A percentile compares a stretch with the other conserved stretches of the same genome.
Evolutionary conservation across 1,140 invertebrate species (phyloP).

Genomic region (Linepithema humile): DNA sequence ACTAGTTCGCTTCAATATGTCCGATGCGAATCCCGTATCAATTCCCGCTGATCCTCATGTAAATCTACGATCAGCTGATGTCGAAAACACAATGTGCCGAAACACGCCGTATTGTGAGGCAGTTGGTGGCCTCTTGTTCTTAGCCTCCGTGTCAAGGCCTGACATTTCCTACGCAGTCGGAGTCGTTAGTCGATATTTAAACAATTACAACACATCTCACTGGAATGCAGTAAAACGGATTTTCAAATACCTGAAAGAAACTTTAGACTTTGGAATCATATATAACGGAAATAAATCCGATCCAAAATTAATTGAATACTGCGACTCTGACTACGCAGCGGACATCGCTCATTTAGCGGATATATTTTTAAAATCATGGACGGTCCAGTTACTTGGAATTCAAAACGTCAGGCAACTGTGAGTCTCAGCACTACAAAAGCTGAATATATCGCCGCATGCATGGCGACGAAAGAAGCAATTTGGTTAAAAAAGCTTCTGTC

Average conservation of each 20-base stretch:
- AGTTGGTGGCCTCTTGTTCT: slow-evolving; percentile 49
- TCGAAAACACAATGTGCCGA: neutral
- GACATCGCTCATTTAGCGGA: slow-evolving; percentile 30
- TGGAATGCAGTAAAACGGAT: slow-evolving; percentile 65
- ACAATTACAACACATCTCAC: slow-evolving; percentile 16
- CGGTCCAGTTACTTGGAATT: slow-evolving; percentile 21
- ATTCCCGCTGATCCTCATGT: slow-evolving; percentile 45
- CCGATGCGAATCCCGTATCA: slow-evolving; percentile 18
- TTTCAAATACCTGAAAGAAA: slow-evolving; percentile 44
- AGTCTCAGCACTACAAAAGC: slow-evolving; percentile 68
- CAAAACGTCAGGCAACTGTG: neutral
- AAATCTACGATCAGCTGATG: slow-evolving; percentile 56
- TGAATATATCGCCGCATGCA: slow-evolving; percentile 80
- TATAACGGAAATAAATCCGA: neutral
- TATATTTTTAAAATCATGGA: slow-evolving; percentile 30
- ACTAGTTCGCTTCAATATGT: slow-evolving; percentile 17
- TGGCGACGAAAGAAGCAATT: slow-evolving; percentile 74
- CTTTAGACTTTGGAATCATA: neutral
- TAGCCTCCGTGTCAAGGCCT: slow-evolving; percentile 47
- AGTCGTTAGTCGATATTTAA: slow-evolving; percentile 35
- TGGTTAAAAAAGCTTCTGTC: slow-evolving; percentile 71
- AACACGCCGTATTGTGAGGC: slow-evolving; percentile 57
- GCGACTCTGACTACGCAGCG: slow-evolving; percentile 28
- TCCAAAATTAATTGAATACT: neutral
- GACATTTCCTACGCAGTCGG: slow-evolving; percentile 61